Conservation (phyloP, 2,888 invertebrate genomes). For the Leptopterna dolabrata region DNA sequence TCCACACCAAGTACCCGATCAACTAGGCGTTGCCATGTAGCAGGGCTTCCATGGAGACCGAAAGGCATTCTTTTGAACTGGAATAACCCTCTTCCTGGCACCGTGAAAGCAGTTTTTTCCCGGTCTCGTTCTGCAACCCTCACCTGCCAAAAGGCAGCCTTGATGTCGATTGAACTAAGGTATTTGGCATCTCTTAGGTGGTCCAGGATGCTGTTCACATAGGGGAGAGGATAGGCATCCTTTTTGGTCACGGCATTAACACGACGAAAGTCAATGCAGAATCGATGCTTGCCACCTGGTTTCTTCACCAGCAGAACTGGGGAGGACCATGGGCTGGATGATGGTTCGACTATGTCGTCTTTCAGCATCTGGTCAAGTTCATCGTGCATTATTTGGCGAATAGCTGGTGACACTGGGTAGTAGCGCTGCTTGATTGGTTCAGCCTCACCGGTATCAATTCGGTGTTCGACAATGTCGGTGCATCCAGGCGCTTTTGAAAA, state of each 20-base stretch:
- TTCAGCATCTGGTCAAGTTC: conserved; percentile 62
- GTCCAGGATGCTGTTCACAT: conserved; percentile 59
- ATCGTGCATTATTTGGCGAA: conserved; percentile 53
- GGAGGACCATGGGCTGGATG: conserved; percentile 62
- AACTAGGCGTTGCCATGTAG: too few relatives aligned
- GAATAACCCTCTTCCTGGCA: too few relatives aligned
- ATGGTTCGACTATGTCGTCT: conserved; percentile 61
- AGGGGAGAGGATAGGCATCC: too few relatives aligned
- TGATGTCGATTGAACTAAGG: conserved; percentile 59
- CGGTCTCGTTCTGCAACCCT: conserved; percentile 43
- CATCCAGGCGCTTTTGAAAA: background rate
- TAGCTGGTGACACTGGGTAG: conserved; percentile 25
- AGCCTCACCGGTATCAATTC: conserved; percentile 15
- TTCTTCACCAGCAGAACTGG: too few relatives aligned
- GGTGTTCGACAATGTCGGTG: background rate
- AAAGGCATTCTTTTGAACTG: too few relatives aligned
- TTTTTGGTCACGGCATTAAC: too few relatives aligned
- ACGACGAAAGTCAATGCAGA: too few relatives aligned
- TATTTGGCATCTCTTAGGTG: conserved; percentile 49
- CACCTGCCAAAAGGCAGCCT: too few relatives aligned
- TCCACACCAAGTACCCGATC: too few relatives aligned
- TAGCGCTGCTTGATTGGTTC: conserved; percentile 35
- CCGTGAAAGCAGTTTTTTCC: conserved; percentile 61
- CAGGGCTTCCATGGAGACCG: too few relatives aligned
- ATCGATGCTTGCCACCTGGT: conserved; percentile 58